Conservation (phyloP, 2,113 vertebrate species). For the Daboia siamensis region DNA sequence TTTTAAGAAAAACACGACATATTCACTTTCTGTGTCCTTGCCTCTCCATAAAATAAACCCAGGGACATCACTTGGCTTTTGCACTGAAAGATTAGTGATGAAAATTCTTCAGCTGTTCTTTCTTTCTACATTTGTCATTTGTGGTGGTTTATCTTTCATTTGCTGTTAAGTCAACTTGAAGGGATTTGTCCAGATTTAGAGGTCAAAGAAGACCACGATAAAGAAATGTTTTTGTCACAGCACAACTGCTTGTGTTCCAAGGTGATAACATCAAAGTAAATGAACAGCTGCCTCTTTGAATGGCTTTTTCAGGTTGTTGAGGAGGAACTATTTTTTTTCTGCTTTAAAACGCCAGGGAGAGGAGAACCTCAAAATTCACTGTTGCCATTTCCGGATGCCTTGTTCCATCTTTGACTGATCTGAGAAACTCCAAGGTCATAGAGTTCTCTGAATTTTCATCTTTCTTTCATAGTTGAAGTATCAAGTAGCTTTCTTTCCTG, state of each 20-base stretch:
- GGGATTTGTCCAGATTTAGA: not conserved
- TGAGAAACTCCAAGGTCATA: not conserved
- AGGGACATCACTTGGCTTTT: not conserved
- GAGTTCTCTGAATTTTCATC: not conserved
- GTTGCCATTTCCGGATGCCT: not conserved
- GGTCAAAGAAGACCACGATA: not conserved
- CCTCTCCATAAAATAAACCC: not conserved
- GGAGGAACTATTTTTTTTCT: not conserved
- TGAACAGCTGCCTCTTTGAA: not conserved
- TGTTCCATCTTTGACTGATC: constrained; percentile 12
- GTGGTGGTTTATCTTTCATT: not conserved
- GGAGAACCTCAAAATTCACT: not conserved
- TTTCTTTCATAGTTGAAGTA: fast-evolving
- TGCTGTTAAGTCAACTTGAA: not conserved
- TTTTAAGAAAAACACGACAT: not conserved
- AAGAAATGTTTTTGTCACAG: not conserved
- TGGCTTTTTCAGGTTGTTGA: not conserved
- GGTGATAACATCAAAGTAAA: not conserved
- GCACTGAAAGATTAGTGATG: not conserved
- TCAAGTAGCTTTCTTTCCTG: not conserved
- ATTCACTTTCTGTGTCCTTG: not conserved
- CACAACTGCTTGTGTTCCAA: not conserved
- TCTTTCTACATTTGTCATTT: not conserved
- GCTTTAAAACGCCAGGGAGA: constrained; percentile 9
- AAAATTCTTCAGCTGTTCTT: not conserved